These are phyloP conservation scores for Piezodorus guildinii DNA, from an alignment of 1,140 invertebrate species.

Conservation along the genomic window DNA sequence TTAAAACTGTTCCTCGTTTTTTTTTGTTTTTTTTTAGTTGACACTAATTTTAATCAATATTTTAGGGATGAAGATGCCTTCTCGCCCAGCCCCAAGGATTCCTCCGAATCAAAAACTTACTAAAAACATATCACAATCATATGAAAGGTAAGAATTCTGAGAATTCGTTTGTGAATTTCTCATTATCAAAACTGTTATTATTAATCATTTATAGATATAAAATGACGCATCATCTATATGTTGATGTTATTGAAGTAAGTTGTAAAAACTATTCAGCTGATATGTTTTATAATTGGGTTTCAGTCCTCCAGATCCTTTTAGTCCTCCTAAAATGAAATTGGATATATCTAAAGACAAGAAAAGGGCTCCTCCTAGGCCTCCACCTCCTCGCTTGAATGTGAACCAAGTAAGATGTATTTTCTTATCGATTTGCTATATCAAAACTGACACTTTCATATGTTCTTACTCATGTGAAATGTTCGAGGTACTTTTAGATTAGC, in stretches of 20 bases:
- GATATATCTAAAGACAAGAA: conserved; percentile 31
- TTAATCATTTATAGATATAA: too few species aligned
- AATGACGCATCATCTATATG: too few species aligned
- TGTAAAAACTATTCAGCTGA: too few species aligned
- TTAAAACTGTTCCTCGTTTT: neutral
- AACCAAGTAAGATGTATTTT: conserved; percentile 29
- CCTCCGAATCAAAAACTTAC: neutral
- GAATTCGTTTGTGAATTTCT: neutral
- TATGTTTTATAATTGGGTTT: neutral
- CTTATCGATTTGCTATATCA: too few species aligned
- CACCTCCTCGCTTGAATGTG: conserved; percentile 37
- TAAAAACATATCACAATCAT: neutral
- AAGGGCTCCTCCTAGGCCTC: conserved; percentile 41
- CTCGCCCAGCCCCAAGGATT: neutral
- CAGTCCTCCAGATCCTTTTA: conserved; percentile 4
- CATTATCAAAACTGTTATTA: neutral
- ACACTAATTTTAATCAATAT: neutral
- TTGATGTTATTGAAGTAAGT: too few species aligned
- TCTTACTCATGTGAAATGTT: too few species aligned
- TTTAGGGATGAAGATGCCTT: neutral
- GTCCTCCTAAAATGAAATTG: conserved; percentile 3
- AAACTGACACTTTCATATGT: too few species aligned
- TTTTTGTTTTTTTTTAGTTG: neutral
- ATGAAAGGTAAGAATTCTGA: neutral
- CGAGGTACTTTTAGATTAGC: conserved; percentile 15